phyloP scores from a whole-genome alignment of 2,888 invertebrate species.

The Ophion ventricosus region DNA sequence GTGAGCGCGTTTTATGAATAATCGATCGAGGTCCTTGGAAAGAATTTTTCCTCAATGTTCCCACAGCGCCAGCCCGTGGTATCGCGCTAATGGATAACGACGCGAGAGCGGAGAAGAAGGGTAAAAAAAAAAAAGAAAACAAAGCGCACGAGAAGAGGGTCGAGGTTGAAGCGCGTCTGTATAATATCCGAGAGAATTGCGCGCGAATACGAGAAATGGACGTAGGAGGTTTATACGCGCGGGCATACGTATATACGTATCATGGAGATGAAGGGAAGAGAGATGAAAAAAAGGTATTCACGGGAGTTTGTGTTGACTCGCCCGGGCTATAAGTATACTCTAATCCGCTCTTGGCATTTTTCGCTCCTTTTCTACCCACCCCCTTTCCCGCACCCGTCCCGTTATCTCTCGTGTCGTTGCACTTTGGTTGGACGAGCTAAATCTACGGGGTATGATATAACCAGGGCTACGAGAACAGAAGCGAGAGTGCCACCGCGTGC shows the following conservation, averaged over 20 bases:
- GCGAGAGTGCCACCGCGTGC: conserved; percentile 1
- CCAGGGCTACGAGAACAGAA: background rate
- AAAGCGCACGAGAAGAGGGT: background rate
- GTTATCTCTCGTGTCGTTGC: conserved; percentile 53
- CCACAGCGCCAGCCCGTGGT: conserved; percentile 10
- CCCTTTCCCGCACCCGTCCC: conserved; percentile 7
- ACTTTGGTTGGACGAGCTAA: conserved; percentile 41
- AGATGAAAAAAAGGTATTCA: conserved; percentile 36
- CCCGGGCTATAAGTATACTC: conserved; percentile 48
- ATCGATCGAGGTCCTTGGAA: conserved; percentile 58
- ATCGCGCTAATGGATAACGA: no score
- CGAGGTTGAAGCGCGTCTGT: conserved; percentile 24
- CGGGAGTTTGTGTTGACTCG: conserved; percentile 22
- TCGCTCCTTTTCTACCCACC: conserved; percentile 32
- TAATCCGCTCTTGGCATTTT: conserved; percentile 45
- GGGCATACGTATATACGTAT: conserved; percentile 14
- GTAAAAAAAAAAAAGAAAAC: background rate
- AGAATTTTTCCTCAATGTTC: conserved; percentile 56
- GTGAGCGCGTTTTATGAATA: conserved; percentile 60
- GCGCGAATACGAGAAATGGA: conserved; percentile 32
- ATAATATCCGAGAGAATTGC: conserved; percentile 24
- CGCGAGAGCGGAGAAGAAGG: background rate
- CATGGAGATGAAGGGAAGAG: conserved; percentile 6
- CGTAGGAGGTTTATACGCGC: conserved; percentile 13
- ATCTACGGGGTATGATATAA: conserved; percentile 32